Percentiles rank a stretch among this genome's conserved stretches.
phyloP scores from a whole-genome alignment of 1,140 invertebrate genomes.

The Globodera rostochiensis region DNA sequence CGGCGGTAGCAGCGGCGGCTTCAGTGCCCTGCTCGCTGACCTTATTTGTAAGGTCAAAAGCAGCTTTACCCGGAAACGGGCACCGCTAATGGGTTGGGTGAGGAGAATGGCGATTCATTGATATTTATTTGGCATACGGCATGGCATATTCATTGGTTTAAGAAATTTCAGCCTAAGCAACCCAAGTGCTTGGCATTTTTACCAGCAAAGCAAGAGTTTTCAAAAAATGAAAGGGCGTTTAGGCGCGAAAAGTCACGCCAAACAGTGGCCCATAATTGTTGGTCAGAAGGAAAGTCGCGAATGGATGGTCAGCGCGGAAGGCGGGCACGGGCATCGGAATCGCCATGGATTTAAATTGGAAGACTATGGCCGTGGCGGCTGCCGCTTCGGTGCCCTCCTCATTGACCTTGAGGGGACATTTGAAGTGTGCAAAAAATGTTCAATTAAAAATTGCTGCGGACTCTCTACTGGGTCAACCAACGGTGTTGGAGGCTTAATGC shows the following conservation, averaged over 20 bases:
- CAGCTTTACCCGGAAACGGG: too few species aligned
- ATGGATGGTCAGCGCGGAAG: neutral
- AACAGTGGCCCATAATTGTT: conserved; percentile 1
- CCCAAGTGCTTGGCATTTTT: neutral
- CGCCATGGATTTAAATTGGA: neutral
- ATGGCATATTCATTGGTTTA: too few species aligned
- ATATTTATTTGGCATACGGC: too few species aligned
- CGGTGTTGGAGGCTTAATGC: too few species aligned
- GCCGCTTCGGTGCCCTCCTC: conserved; percentile 42
- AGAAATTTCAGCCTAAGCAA: neutral
- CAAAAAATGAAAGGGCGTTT: neutral
- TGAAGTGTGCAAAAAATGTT: too few species aligned
- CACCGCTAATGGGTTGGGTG: too few species aligned
- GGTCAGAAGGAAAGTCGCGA: neutral
- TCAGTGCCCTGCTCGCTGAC: conserved; percentile 40
- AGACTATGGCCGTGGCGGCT: conserved; percentile 19
- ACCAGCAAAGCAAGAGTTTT: too few species aligned
- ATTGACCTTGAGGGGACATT: conserved; percentile 18
- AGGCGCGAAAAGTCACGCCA: neutral
- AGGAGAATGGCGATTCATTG: too few species aligned
- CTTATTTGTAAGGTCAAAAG: conserved; percentile 4
- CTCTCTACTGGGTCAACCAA: too few species aligned
- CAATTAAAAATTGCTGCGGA: too few species aligned
- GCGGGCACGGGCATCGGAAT: too few species aligned
- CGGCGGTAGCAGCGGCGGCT: conserved; percentile 30